Evolutionary conservation across 2,113 vertebrate genomes (phyloP).

Genomic region (Leptosomus discolor): DNA sequence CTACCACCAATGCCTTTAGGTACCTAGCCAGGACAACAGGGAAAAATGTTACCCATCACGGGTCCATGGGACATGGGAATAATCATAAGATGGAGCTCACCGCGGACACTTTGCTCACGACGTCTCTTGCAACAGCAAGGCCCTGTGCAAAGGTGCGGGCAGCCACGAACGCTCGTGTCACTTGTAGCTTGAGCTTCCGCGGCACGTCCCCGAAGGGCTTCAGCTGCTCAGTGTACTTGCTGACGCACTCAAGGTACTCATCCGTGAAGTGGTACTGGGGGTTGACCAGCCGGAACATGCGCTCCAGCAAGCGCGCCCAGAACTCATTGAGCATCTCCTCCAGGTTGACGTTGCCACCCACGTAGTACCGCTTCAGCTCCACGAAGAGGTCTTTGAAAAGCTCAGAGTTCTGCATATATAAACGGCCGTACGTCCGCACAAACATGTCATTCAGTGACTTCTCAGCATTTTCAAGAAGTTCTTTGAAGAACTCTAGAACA

Average conservation of each 20-base stretch:
- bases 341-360: constrained; percentile 84
- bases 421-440: constrained; percentile 89
- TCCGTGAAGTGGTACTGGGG: constrained; percentile 93
- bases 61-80: accelerated
- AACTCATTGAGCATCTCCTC: constrained; percentile 95
- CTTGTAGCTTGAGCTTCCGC: constrained; percentile 90
- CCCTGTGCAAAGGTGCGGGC: constrained; percentile 92
- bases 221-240: constrained; percentile 91
- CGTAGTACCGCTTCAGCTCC: constrained; percentile 87
- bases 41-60: accelerated
- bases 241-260: constrained; percentile 93
- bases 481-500: constrained; percentile 92
- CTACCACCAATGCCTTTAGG: accelerated
- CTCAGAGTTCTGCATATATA: constrained; percentile 93
- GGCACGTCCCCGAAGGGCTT: constrained; percentile 96
- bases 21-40: neutral
- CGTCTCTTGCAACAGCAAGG: constrained; percentile 83
- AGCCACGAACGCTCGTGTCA: constrained; percentile 88
- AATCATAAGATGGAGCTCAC: constrained; percentile 59
- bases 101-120: constrained; percentile 87
- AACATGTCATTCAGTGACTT: constrained; percentile 93
- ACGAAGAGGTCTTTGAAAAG: constrained; percentile 94
- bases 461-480: constrained; percentile 90
- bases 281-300: constrained; percentile 96
- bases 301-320: constrained; percentile 93